Conservation (phyloP, 2,113 vertebrate species). For the Panurus biarmicus region DNA sequence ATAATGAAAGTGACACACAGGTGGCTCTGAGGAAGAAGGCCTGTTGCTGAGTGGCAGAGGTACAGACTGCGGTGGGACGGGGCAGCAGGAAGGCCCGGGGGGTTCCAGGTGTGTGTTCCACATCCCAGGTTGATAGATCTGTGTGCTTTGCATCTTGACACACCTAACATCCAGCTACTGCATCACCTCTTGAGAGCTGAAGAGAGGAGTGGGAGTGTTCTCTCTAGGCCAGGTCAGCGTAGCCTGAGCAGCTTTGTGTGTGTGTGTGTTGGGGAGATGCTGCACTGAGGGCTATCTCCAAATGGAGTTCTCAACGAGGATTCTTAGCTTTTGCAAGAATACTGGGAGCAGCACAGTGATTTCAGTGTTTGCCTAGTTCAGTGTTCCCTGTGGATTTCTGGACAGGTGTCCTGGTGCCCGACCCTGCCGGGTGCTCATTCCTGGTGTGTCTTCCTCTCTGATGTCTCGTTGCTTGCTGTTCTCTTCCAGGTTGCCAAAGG, state of each 20-base stretch:
- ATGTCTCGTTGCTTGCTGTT: not conserved
- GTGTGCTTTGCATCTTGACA: not conserved
- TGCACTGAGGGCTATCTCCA: not conserved
- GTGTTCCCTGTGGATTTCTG: not conserved
- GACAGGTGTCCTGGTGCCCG: not conserved
- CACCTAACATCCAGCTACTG: not conserved
- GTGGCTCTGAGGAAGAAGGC: not conserved
- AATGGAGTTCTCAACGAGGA: not conserved
- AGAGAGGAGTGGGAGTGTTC: not conserved
- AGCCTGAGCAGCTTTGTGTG: not conserved
- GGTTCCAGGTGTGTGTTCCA: not conserved
- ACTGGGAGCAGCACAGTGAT: not conserved
- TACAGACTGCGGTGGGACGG: not conserved
- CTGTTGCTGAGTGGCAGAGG: not conserved
- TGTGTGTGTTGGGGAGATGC: not conserved
- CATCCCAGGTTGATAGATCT: not conserved
- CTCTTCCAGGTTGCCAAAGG: not conserved
- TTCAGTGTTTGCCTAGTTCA: not conserved
- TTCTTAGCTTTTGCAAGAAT: not conserved
- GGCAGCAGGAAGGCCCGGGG: not conserved
- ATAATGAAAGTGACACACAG: not conserved
- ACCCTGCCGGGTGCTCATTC: not conserved
- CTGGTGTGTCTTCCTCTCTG: not conserved
- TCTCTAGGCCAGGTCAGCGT: not conserved
- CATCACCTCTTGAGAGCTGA: not conserved